phyloP scores from a whole-genome alignment of 2,797 vertebrate species.

The Euphonia xanthogaster region DNA sequence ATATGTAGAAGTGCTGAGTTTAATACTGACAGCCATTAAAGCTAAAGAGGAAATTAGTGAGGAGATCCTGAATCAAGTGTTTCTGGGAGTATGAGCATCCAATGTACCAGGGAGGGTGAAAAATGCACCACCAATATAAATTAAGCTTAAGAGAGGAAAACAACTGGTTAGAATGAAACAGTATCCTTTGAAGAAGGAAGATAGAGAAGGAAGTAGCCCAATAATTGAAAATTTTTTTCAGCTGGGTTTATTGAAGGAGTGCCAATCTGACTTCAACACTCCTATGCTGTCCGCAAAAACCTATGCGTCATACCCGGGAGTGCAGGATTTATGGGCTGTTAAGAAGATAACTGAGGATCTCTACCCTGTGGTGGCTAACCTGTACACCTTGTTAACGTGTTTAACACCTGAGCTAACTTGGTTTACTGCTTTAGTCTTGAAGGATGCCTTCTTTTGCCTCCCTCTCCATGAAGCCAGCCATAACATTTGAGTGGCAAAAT shows the following conservation, averaged over 20 bases:
- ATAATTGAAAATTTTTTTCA: neutral
- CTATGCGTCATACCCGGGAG: accelerated
- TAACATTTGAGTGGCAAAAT: neutral
- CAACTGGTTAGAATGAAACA: neutral
- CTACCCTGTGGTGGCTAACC: neutral
- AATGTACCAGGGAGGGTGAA: neutral
- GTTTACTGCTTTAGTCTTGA: neutral
- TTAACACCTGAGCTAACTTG: neutral
- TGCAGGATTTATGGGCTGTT: neutral
- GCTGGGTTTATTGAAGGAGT: neutral
- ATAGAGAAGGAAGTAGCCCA: neutral
- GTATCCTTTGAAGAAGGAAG: neutral
- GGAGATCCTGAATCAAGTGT: neutral
- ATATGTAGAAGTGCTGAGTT: neutral
- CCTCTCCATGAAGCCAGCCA: neutral
- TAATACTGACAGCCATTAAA: neutral
- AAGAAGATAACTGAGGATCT: neutral
- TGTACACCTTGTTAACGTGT: neutral
- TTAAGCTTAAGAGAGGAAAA: neutral
- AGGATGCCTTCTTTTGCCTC: neutral
- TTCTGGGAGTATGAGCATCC: neutral
- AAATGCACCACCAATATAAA: neutral
- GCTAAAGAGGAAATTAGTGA: neutral
- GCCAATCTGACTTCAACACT: neutral
- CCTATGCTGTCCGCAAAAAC: neutral